These are phyloP conservation scores for Coleophora deauratella DNA, from an alignment of 2,888 invertebrate species.

Conservation along the genomic window DNA sequence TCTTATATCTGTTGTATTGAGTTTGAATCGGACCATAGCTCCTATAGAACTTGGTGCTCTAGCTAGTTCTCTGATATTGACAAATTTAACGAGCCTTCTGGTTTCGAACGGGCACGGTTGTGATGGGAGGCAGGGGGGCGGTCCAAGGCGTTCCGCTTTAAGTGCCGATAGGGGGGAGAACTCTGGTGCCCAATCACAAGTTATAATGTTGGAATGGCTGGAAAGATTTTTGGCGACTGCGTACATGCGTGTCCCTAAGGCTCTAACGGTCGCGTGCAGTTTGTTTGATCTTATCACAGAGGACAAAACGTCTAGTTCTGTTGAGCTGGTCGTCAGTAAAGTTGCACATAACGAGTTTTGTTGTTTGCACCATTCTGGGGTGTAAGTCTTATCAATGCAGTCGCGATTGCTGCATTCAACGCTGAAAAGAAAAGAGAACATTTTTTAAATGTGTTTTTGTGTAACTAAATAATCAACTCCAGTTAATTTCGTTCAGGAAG, in stretches of 20 bases:
- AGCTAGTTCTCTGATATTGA: constrained; percentile 37
- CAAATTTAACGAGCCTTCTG: constrained; percentile 43
- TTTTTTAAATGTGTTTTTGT: too few species aligned
- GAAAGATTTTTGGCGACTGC: constrained; percentile 9
- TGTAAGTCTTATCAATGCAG: constrained; percentile 64
- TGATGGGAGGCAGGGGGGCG: constrained; percentile 36
- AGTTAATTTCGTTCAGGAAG: too few species aligned
- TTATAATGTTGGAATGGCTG: constrained; percentile 13
- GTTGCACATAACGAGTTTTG: constrained; percentile 28
- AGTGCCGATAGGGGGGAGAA: constrained; percentile 12
- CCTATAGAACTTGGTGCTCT: constrained; percentile 36
- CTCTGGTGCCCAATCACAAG: constrained; percentile 36
- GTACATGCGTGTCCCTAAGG: constrained; percentile 18
- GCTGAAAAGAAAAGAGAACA: too few species aligned
- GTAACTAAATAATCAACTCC: too few species aligned
- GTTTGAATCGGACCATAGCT: constrained; percentile 31
- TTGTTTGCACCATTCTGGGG: constrained; percentile 69
- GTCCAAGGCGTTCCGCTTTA: constrained; percentile 27
- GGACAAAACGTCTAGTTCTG: constrained; percentile 31
- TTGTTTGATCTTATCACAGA: constrained; percentile 20
- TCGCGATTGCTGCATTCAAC: constrained; percentile 39
- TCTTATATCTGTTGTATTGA: constrained; percentile 27
- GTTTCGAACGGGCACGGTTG: constrained; percentile 48
- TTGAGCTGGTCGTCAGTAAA: constrained; percentile 30
- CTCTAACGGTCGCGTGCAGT: constrained; percentile 26